Conservation (phyloP, 2,888 invertebrate species). For the Drosophila yooni region DNA sequence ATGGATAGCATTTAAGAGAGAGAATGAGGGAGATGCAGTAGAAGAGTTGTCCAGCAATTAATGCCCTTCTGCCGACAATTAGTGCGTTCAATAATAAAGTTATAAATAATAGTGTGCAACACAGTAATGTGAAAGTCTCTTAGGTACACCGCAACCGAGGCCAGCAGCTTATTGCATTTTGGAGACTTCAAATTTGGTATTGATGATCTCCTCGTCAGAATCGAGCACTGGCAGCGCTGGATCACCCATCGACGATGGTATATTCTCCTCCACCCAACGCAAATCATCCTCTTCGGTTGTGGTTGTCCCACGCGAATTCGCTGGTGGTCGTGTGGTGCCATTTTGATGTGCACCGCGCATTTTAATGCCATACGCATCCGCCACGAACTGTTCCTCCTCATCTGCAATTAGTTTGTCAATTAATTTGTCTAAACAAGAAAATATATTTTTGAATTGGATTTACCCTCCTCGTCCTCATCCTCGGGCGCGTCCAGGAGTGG, state of each 20-base stretch:
- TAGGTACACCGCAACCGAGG: constrained; percentile 43
- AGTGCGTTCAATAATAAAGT: constrained; percentile 36
- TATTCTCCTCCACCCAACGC: constrained; percentile 97
- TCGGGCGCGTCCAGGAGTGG: constrained; percentile 94
- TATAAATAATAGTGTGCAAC: constrained; percentile 52
- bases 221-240: constrained; percentile 89
- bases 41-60: constrained; percentile 48
- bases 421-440: neutral
- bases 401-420: constrained; percentile 81
- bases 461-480: constrained; percentile 90
- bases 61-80: constrained; percentile 30
- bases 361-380: constrained; percentile 94
- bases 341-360: constrained; percentile 87
- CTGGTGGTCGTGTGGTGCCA: constrained; percentile 83
- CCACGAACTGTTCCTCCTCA: constrained; percentile 94
- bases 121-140: constrained; percentile 52
- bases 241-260: constrained; percentile 91
- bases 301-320: constrained; percentile 77
- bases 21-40: constrained; percentile 14
- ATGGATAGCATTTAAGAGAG: constrained; percentile 16
- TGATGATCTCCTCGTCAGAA: constrained; percentile 93
- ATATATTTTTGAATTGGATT: constrained; percentile 14
- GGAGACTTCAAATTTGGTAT: constrained; percentile 93
- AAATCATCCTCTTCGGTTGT: constrained; percentile 90
- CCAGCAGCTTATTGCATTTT: constrained; percentile 90